Base-by-base conservation (phyloP, 1,140 invertebrate genomes). In the Formica exsecta region DNA sequence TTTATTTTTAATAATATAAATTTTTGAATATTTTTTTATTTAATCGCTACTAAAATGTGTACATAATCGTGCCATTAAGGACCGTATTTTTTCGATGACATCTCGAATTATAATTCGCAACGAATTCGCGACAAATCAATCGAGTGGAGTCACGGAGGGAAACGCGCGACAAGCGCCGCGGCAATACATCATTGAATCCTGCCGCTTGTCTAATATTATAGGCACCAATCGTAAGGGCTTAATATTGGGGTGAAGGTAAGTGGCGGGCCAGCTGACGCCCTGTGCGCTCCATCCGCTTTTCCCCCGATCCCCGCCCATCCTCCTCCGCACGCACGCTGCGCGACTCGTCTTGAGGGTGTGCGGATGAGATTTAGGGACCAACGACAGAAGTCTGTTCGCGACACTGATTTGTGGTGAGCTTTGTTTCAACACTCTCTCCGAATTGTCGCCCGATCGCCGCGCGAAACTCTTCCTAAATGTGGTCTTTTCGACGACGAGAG, bases 241-340 rank as follows among this genome's bases (percentile, higher is more conserved):
- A 95, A 95, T 95, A 95, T 95, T 93, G 93, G 95, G 95, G 94
- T 95, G 94, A 95, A 95, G 95, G 93, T 95, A 95, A 95, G 95
- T 95, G 94, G 94, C 92, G 92, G 92, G 94, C 92, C 95, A 95
- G 94, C 95, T 95, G 95, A 95, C 95, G 95, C 94, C 94, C 85
- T 89, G 84, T 89, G 86, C 76, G 76, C 90, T 92, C 92, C 91
- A 92, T 92, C 91, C 44, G 44, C 44, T 48, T 48, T 48, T 3
- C 11, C 6, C 44, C 2, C 44, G 1, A 29, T 11, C 9, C 93
- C 90, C 9, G 16, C 16, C 48, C 16, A 19, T 13, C 48, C 48
- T 19, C 48, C 48, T 5, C 93, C 90, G 93, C 94, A 95, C 94
- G 93, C 94, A 94, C 94, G 93, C 93, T 94, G 93, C 89, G 93